Conservation (phyloP, 2,888 invertebrate genomes). For the Chrysolina americana region DNA sequence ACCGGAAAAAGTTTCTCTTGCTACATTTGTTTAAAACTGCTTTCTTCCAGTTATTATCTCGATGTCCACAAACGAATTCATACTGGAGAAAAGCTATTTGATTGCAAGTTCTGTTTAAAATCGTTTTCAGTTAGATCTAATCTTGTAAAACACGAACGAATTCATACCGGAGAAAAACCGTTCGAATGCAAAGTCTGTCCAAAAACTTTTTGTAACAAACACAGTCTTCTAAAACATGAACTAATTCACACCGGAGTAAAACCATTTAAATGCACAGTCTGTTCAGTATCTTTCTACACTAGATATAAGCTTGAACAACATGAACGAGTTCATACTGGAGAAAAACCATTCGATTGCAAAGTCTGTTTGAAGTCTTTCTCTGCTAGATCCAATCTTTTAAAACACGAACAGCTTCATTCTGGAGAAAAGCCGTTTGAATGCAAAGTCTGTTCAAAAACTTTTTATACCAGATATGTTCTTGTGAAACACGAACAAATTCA, state of each 20-base stretch:
- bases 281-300: background rate
- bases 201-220: background rate
- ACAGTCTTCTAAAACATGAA: too few relatives aligned
- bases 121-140: background rate
- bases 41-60: too few relatives aligned
- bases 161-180: background rate
- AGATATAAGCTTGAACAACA: background rate
- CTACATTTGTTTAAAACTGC: too few relatives aligned
- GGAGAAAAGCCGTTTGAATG: background rate
- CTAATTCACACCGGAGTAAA: background rate
- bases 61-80: background rate
- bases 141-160: background rate
- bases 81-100: background rate
- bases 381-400: background rate
- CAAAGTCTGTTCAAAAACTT: background rate
- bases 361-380: background rate
- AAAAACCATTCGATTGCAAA: background rate
- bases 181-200: background rate
- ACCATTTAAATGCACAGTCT: background rate
- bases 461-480: background rate
- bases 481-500: background rate
- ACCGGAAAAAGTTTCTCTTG: too few relatives aligned
- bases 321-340: background rate
- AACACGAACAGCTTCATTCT: background rate
- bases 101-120: background rate